These are phyloP conservation scores for Drosophila fuyamai DNA, from an alignment of 1,140 invertebrate species.

Conservation along the genomic window DNA sequence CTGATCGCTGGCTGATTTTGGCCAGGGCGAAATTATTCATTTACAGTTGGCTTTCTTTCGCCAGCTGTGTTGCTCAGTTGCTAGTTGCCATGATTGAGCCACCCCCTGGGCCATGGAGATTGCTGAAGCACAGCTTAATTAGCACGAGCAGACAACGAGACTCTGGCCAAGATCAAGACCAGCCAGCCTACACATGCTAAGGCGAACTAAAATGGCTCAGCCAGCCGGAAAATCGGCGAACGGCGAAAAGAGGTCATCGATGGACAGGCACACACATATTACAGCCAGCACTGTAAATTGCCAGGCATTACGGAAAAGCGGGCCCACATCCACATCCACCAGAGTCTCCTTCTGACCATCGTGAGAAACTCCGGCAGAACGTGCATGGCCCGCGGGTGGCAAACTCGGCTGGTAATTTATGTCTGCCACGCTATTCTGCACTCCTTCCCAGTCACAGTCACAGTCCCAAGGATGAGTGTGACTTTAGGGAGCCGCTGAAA, in stretches of 20 bases:
- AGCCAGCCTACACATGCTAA: constrained; percentile 62
- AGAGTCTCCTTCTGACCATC: constrained; percentile 39
- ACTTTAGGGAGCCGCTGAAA: constrained; percentile 65
- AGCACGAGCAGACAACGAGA: constrained; percentile 12
- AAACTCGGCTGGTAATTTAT: constrained; percentile 75
- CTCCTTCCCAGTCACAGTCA: constrained; percentile 39
- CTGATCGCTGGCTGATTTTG: constrained; percentile 65
- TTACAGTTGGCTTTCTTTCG: constrained; percentile 49
- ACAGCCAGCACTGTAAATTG: constrained; percentile 15
- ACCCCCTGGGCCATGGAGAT: constrained; percentile 62
- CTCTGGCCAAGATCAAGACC: constrained; percentile 38
- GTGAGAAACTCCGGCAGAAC: constrained; percentile 64
- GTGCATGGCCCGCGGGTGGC: constrained; percentile 71
- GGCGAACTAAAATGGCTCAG: constrained; percentile 30
- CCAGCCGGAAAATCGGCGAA: constrained; percentile 11
- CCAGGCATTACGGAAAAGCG: constrained; percentile 28
- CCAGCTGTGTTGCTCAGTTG: constrained; percentile 27
- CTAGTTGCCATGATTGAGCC: constrained; percentile 54
- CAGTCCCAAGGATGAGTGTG: constrained; percentile 69
- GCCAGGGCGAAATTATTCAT: constrained; percentile 54
- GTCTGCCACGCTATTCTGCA: constrained; percentile 56
- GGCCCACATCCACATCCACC: constrained; percentile 8
- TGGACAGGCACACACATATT: constrained; percentile 51
- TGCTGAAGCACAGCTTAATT: constrained; percentile 72
- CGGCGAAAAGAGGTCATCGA: constrained; percentile 68